phyloP scores from a whole-genome alignment of 2,797 vertebrate genomes.

The Sebastes aleutianus region DNA sequence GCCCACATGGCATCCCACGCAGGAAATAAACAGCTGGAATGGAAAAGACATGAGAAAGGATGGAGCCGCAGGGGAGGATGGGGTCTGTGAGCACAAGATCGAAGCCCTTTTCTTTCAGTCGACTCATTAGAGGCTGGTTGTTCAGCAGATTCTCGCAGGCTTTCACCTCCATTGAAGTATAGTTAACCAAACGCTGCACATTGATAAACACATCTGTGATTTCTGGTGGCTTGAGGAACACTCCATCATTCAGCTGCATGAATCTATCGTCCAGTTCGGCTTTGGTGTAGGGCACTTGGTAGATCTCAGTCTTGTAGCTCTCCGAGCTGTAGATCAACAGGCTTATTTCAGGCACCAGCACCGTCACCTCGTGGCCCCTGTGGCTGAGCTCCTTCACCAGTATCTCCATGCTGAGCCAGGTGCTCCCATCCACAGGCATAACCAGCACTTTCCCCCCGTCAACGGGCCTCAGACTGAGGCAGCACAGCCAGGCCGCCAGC shows the following conservation, averaged over 20 bases:
- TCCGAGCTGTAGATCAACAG: constrained; percentile 62
- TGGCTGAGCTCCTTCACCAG: constrained; percentile 75
- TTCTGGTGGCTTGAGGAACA: constrained; percentile 41
- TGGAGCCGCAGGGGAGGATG: constrained; percentile 81
- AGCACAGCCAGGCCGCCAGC: constrained; percentile 64
- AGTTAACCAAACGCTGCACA: no score
- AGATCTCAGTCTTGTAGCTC: constrained; percentile 61
- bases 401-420: constrained; percentile 85
- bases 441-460: constrained; percentile 78
- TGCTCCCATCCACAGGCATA: constrained; percentile 83
- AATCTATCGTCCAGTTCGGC: constrained; percentile 52
- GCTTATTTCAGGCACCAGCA: constrained; percentile 77
- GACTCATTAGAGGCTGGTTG: constrained; percentile 63
- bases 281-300: constrained; percentile 67
- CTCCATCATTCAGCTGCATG: fast-evolving
- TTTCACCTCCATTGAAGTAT: constrained; percentile 56
- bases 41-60: constrained; percentile 71
- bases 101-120: constrained; percentile 61
- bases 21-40: constrained; percentile 81
- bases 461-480: constrained; percentile 46
- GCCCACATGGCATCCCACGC: no score
- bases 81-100: constrained; percentile 81
- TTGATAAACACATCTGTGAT: constrained; percentile 37
- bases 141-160: constrained; percentile 74
- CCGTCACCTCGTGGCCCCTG: constrained; percentile 73